Conservation (phyloP, 2,113 vertebrate genomes). For the Centrocercus urophasianus region DNA sequence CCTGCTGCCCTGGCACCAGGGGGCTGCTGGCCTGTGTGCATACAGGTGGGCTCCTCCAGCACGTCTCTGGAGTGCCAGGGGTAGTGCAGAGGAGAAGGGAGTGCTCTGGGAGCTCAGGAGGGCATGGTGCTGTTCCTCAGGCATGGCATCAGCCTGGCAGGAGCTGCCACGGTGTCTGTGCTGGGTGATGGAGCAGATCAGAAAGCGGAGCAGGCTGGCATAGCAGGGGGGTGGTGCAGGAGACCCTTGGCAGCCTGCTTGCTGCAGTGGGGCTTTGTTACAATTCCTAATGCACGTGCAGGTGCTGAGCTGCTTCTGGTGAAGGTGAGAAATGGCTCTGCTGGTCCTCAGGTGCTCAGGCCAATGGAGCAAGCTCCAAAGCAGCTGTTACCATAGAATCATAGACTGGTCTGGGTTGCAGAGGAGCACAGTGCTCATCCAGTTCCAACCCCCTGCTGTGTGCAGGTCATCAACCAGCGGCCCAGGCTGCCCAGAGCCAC, state of each 20-base stretch:
- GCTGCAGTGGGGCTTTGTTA: neutral
- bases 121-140: neutral
- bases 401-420: too few relatives aligned
- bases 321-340: neutral
- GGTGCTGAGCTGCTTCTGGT: neutral
- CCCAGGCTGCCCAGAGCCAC: too few relatives aligned
- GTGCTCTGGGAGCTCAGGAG: too few relatives aligned
- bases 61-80: too few relatives aligned
- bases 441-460: too few relatives aligned
- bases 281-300: neutral
- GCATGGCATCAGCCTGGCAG: neutral
- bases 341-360: neutral
- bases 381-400: neutral
- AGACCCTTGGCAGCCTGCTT: neutral
- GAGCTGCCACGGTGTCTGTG: neutral
- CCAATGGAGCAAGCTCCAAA: neutral
- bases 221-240: neutral
- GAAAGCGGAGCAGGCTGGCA: neutral
- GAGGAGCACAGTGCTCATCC: too few relatives aligned
- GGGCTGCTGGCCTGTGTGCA: neutral
- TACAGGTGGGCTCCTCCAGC: too few relatives aligned
- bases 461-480: too few relatives aligned
- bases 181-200: neutral
- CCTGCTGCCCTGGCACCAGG: too few relatives aligned
- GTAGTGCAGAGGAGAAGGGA: neutral